These are phyloP conservation scores for Epinephelus cyanopodus DNA, from an alignment of 2,113 vertebrate genomes.

Conservation along the genomic window DNA sequence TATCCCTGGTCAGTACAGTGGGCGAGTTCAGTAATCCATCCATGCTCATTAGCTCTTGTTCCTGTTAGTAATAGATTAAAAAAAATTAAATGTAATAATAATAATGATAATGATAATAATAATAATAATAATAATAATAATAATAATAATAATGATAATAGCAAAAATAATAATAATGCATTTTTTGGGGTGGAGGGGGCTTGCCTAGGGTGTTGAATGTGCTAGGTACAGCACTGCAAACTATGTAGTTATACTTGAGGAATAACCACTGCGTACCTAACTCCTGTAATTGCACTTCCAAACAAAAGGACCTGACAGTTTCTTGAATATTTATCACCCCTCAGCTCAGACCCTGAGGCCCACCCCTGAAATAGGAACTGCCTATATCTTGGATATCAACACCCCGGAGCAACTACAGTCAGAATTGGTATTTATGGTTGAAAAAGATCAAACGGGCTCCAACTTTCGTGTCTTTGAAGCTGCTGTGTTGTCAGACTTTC, in stretches of 20 bases:
- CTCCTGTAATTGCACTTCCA: conserved; percentile 9
- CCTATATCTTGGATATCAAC: conserved; percentile 26
- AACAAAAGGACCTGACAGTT: conserved; percentile 48
- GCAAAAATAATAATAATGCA: too few relatives aligned
- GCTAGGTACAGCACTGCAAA: too few relatives aligned
- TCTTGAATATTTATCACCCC: conserved; percentile 52
- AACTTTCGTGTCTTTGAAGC: conserved; percentile 36
- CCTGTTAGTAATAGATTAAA: too few relatives aligned
- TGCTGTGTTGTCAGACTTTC: conserved; percentile 37
- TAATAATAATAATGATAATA: too few relatives aligned
- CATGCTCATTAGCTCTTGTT: too few relatives aligned
- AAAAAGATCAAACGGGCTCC: conserved; percentile 53
- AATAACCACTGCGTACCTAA: conserved; percentile 41
- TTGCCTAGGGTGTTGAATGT: too few relatives aligned
- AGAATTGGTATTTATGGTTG: conserved; percentile 49
- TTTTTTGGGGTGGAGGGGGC: too few relatives aligned
- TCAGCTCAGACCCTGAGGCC: conserved; percentile 26
- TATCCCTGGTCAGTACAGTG: too few relatives aligned
- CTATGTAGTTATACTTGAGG: conserved; percentile 24
- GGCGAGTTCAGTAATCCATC: too few relatives aligned
- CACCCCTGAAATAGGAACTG: conserved; percentile 28
- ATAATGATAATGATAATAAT: too few relatives aligned
- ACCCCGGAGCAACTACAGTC: conserved; percentile 16
- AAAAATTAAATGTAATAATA: too few relatives aligned
- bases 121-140: too few relatives aligned